These are phyloP conservation scores for Hydrophis major DNA, from an alignment of 2,797 vertebrate genomes.

Conservation along the genomic window DNA sequence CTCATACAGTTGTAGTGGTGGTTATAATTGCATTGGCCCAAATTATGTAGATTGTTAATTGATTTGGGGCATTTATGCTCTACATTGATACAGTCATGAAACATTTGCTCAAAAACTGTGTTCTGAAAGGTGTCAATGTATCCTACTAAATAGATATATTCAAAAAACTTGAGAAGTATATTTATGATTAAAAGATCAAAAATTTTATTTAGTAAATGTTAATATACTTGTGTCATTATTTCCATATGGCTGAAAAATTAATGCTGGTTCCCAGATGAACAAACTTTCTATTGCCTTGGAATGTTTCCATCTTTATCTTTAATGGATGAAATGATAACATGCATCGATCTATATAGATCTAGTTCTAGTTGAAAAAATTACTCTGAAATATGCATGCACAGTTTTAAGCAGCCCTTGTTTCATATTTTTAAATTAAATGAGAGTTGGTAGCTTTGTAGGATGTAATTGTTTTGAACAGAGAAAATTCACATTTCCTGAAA, in stretches of 20 bases:
- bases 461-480: neutral
- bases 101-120: neutral
- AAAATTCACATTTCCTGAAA: neutral
- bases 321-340: neutral
- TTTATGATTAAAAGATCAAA: neutral
- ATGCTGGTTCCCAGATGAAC: neutral
- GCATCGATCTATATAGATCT: neutral
- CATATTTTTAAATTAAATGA: neutral
- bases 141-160: neutral
- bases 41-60: neutral
- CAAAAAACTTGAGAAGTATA: neutral
- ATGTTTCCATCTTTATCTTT: neutral
- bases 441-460: neutral
- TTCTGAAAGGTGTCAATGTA: neutral
- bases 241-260: neutral
- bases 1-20: neutral
- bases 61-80: neutral
- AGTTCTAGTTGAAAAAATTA: fast-evolving
- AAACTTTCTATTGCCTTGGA: neutral
- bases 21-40: neutral
- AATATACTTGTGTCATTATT: neutral
- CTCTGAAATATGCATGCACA: neutral
- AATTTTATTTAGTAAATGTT: neutral
- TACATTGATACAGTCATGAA: neutral
- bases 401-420: neutral